Conservation (phyloP, 2,113 vertebrate species). For the Oenanthe melanoleuca region DNA sequence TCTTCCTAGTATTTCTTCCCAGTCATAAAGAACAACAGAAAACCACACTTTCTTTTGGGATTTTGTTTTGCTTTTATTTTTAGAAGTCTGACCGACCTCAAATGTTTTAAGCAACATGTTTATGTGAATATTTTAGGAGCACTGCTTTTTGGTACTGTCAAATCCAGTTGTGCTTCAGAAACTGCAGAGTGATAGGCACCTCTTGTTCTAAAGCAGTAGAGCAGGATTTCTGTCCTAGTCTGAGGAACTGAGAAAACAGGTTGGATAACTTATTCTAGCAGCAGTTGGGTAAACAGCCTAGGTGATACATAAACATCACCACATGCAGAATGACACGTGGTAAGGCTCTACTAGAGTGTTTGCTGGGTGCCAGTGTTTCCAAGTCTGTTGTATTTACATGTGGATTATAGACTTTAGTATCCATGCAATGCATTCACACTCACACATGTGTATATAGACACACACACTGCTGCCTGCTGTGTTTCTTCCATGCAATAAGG, state of each 20-base stretch:
- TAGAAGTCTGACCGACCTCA: neutral
- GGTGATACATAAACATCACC: neutral
- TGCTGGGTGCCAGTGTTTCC: neutral
- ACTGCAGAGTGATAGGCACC: neutral
- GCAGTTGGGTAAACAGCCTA: neutral
- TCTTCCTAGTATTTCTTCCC: neutral
- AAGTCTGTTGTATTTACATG: neutral
- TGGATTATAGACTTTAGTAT: neutral
- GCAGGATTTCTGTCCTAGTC: conserved; percentile 19
- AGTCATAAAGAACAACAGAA: neutral
- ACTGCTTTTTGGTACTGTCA: neutral
- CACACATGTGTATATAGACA: fast-evolving
- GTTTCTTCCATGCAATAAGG: neutral
- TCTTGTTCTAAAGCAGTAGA: conserved; percentile 18
- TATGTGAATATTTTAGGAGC: conserved; percentile 17
- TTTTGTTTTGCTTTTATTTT: conserved; percentile 24
- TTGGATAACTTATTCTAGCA: neutral
- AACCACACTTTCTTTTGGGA: neutral
- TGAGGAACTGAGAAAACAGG: conserved; percentile 23
- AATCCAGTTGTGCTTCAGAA: conserved; percentile 27
- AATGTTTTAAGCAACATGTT: neutral
- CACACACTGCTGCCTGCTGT: neutral
- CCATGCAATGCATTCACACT: neutral
- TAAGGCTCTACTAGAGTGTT: neutral
- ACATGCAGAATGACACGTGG: fast-evolving